Percentiles rank a stretch among this genome's conserved stretches.
Conservation (phyloP, 1,140 invertebrate species). For the Paracyclopina nana region DNA sequence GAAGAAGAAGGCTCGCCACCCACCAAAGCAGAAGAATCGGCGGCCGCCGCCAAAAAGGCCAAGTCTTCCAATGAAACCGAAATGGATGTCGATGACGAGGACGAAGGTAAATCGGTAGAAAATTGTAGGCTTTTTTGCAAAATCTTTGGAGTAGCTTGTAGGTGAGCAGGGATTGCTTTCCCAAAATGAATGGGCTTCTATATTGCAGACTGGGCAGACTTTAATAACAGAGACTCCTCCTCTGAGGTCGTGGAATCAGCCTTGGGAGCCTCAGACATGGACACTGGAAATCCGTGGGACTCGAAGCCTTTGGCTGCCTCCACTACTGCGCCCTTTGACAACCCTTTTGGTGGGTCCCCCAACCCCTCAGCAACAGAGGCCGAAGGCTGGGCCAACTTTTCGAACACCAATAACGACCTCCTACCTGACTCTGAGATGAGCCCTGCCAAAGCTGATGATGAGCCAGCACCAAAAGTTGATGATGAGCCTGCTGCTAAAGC, state of each 20-base stretch:
- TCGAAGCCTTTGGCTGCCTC: too few relatives aligned
- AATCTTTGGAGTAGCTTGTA: neutral
- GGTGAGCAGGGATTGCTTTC: neutral
- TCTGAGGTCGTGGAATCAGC: neutral
- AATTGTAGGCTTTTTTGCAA: neutral
- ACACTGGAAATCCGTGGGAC: conserved; percentile 3
- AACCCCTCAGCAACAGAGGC: too few relatives aligned
- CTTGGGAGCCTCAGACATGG: neutral
- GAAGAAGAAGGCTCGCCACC: neutral
- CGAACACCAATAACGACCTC: too few relatives aligned
- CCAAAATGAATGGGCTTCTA: neutral
- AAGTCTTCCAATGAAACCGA: neutral
- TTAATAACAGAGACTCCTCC: neutral
- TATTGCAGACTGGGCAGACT: neutral
- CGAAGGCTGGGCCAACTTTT: too few relatives aligned
- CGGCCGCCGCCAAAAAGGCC: neutral
- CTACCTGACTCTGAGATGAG: too few relatives aligned
- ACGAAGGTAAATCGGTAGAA: neutral
- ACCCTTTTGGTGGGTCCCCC: too few relatives aligned
- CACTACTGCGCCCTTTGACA: too few relatives aligned
- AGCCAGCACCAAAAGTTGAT: too few relatives aligned
- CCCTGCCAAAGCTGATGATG: too few relatives aligned
- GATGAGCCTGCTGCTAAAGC: too few relatives aligned
- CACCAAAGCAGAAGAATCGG: neutral
- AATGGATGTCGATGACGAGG: neutral